These are phyloP conservation scores for Phalacrocorax brasilianus DNA, from an alignment of 2,113 vertebrate species.

Conservation along the genomic window DNA sequence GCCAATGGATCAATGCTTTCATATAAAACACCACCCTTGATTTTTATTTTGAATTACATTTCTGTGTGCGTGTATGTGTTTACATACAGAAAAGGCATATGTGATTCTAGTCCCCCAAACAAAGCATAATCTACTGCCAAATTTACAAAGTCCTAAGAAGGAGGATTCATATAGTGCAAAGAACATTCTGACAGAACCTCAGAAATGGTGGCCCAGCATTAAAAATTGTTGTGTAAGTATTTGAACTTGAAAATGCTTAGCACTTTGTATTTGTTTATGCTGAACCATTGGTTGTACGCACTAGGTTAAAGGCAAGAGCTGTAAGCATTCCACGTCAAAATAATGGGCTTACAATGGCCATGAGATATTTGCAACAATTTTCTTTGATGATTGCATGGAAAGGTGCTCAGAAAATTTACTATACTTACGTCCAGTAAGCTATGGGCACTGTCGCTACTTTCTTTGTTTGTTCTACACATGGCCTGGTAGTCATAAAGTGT, in stretches of 20 bases:
- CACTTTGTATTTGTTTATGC: background rate
- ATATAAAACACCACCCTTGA: background rate
- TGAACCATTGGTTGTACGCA: background rate
- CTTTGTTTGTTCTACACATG: constrained; percentile 91
- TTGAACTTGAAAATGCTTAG: background rate
- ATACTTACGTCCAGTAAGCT: constrained; percentile 91
- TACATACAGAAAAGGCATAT: background rate
- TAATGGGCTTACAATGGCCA: background rate
- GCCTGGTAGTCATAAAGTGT: constrained; percentile 98
- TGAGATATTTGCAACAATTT: background rate
- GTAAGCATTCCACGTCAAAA: constrained; percentile 20
- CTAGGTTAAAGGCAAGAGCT: background rate
- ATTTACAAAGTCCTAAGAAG: background rate
- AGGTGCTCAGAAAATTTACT: background rate
- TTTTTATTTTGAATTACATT: background rate
- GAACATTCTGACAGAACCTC: background rate
- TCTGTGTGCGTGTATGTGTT: background rate
- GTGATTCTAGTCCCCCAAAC: background rate
- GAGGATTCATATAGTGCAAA: background rate
- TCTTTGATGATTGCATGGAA: constrained; percentile 21
- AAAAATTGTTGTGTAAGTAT: background rate
- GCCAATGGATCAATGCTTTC: background rate
- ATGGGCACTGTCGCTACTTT: constrained; percentile 90
- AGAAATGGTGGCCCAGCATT: background rate
- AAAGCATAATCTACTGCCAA: background rate